Percentiles rank a stretch among this genome's conserved stretches.
Evolutionary conservation across 2,888 invertebrate species (phyloP).

Genomic region (Lycophotia porphyrea): DNA sequence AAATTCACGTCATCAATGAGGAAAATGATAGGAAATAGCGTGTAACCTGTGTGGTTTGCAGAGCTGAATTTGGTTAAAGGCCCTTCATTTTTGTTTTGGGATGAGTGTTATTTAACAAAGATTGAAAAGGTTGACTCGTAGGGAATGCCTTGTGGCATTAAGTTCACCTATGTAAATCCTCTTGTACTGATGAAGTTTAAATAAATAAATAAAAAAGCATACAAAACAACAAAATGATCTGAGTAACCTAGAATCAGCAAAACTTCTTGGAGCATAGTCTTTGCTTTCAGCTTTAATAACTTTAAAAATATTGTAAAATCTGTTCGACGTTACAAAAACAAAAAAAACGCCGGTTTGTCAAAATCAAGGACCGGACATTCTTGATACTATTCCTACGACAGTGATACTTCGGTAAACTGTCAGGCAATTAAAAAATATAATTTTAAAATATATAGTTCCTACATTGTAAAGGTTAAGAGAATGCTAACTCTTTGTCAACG

Average conservation of each 20-base stretch:
- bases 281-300: too few relatives aligned
- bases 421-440: slow-evolving; percentile 36
- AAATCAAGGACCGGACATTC: slow-evolving; percentile 5
- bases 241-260: too few relatives aligned
- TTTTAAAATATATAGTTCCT: slow-evolving; percentile 15
- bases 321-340: not conserved
- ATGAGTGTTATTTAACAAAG: not conserved
- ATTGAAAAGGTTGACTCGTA: not conserved
- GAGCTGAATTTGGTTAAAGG: not conserved
- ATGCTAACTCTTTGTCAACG: slow-evolving; percentile 53
- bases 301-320: too few relatives aligned
- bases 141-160: too few relatives aligned
- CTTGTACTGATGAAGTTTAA: too few relatives aligned
- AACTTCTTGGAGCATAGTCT: too few relatives aligned
- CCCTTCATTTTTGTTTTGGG: too few relatives aligned
- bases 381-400: slow-evolving; percentile 45
- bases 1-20: slow-evolving; percentile 29
- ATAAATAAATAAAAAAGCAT: too few relatives aligned
- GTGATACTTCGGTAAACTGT: slow-evolving; percentile 13
- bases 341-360: not conserved
- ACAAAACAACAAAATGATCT: too few relatives aligned
- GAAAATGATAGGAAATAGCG: slow-evolving; percentile 17
- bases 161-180: too few relatives aligned
- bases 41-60: slow-evolving; percentile 11
- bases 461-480: slow-evolving; percentile 50